phyloP scores from a whole-genome alignment of 2,888 invertebrate genomes.

The Rhynchonema sp. region DNA sequence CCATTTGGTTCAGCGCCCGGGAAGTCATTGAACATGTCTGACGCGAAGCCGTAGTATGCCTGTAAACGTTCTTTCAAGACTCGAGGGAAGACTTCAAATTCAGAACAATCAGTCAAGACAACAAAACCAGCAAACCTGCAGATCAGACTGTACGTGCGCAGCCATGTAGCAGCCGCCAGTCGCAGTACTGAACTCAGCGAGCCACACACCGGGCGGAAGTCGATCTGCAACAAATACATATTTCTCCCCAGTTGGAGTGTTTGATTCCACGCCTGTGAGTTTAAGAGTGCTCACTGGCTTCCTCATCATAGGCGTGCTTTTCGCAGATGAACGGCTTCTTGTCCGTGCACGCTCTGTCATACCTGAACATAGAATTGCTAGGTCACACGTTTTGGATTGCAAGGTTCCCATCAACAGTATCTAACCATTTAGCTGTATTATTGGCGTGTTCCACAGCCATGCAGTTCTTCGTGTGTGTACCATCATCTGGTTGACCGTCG shows the following conservation, averaged over 20 bases:
- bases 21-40: neutral
- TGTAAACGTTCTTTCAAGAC: no score
- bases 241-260: no score
- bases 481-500: neutral
- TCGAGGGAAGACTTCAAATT: no score
- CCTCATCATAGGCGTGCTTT: neutral
- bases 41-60: neutral
- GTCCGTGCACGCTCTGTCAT: neutral
- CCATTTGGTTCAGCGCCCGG: neutral
- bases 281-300: neutral
- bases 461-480: neutral
- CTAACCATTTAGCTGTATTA: neutral
- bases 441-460: neutral
- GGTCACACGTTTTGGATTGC: no score
- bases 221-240: no score
- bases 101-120: no score
- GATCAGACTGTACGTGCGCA: neutral
- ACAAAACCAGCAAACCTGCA: no score
- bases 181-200: neutral
- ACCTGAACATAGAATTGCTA: no score
- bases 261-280: no score
- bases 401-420: no score
- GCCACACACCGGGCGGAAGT: neutral
- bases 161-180: neutral
- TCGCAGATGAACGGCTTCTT: neutral